Base-by-base conservation (phyloP, 2,888 invertebrate species). In the Strigamia maritima region DNA sequence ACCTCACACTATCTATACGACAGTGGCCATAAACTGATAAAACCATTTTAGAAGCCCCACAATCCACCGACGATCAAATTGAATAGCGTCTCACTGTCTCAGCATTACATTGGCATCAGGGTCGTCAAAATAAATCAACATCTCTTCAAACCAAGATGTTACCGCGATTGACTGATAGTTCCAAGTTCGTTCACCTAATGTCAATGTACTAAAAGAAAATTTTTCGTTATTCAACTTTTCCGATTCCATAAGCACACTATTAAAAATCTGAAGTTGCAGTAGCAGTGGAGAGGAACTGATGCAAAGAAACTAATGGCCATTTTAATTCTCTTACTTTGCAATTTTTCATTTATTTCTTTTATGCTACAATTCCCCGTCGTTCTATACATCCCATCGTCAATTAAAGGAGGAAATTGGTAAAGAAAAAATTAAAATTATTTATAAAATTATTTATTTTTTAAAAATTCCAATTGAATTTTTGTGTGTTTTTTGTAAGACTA, bases 121-220 rank as follows among this genome's bases (percentile, higher is more conserved):
- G 24, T 60, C 24, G 22, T 24, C 22, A 19, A 60, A 60, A 24
- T 60, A 60, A 24, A 60, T 60, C 60, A 24, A 10, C 19, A 60
- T 24, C 19, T 60, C 6, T 24, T 24, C 24, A 60, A 60, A 60
- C 19, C 19, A 22, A 60, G 24, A 60, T 24, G 24, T 24, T 24
- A 24, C 60, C 19, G 8, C 60, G 22, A 24, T 60, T 60, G 60
- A 60, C 60, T 60, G 22, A 8, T 60, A 60, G 14, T 60, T 60
- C 60, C n/a, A n/a, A 12, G 60, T 60, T 60, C 60, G 24, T 60
- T 60, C 60, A 60, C 60, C 60, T 24, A 60, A 49, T 24, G 60
- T 60, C 60, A 60, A 60, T 24, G 19, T 12, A 60, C 60, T 60
- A 6, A 12, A 24, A 24, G 8, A 44, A 24, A 60, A 6, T 16